Evolutionary conservation across 2,797 vertebrate genomes (phyloP).

Genomic region (Sylvilagus floridanus): DNA sequence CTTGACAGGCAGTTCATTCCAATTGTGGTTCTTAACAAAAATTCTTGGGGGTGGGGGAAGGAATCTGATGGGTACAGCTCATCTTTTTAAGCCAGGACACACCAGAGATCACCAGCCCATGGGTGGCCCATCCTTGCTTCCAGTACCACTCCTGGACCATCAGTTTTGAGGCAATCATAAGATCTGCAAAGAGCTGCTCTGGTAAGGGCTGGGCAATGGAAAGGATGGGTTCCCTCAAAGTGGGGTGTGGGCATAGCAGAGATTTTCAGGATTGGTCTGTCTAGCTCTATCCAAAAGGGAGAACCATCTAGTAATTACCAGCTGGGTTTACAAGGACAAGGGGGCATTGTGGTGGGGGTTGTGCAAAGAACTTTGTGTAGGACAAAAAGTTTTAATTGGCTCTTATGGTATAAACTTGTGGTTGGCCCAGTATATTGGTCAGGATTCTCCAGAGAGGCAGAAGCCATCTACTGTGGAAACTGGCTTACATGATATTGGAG

Average conservation of each 20-base stretch:
- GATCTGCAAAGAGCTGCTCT: background rate
- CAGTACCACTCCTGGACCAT: background rate
- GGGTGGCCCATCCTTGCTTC: background rate
- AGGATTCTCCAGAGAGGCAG: too few relatives aligned
- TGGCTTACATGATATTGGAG: too few relatives aligned
- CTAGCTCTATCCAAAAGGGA: background rate
- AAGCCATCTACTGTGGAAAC: too few relatives aligned
- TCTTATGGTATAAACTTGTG: background rate
- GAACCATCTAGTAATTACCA: background rate
- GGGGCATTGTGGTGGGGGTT: background rate
- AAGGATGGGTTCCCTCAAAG: background rate
- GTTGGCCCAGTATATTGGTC: background rate
- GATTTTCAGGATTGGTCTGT: background rate
- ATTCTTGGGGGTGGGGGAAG: background rate
- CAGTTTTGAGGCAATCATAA: background rate
- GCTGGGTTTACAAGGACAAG: background rate
- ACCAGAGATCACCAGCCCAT: background rate
- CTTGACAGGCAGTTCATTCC: background rate
- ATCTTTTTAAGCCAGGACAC: background rate
- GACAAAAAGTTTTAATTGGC: background rate
- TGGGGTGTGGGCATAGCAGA: background rate
- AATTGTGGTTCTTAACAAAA: background rate
- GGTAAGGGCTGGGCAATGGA: background rate
- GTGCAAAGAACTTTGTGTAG: background rate
- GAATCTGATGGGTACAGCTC: background rate